A percentile compares a stretch with the other conserved stretches of the same genome.
Conservation (phyloP, 2,888 invertebrate species). For the Melieria omissa region DNA sequence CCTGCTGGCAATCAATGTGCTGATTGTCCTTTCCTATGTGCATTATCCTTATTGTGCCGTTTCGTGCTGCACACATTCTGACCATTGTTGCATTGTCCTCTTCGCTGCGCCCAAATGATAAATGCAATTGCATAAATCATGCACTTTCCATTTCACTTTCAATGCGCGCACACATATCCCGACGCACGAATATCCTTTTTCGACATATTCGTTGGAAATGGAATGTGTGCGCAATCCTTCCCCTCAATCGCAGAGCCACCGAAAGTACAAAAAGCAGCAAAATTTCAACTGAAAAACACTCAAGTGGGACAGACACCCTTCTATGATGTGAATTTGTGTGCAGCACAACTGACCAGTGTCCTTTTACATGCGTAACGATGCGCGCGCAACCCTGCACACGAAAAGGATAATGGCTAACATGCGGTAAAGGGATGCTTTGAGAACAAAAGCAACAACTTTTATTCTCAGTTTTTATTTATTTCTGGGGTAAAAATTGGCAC, state of each 20-base stretch:
- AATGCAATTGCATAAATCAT: conserved; percentile 33
- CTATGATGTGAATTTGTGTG: too few relatives aligned
- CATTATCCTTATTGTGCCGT: neutral
- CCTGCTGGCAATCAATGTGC: too few relatives aligned
- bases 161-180: neutral
- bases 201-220: neutral
- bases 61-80: neutral
- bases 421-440: neutral
- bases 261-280: too few relatives aligned
- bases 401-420: neutral
- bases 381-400: conserved; percentile 15
- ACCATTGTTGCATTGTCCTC: neutral
- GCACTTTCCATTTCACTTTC: conserved; percentile 22
- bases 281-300: too few relatives aligned
- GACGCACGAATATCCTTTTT: conserved; percentile 1
- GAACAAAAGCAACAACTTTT: neutral
- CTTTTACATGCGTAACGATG: conserved; percentile 22
- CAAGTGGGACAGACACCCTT: too few relatives aligned
- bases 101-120: conserved; percentile 7
- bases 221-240: too few relatives aligned
- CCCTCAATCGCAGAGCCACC: too few relatives aligned
- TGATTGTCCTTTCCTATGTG: too few relatives aligned
- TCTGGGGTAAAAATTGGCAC: neutral
- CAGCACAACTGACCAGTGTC: conserved; percentile 26
- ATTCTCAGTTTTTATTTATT: neutral